Base-by-base conservation (phyloP, 2,888 invertebrate species). In the Chorisops tibialis region DNA sequence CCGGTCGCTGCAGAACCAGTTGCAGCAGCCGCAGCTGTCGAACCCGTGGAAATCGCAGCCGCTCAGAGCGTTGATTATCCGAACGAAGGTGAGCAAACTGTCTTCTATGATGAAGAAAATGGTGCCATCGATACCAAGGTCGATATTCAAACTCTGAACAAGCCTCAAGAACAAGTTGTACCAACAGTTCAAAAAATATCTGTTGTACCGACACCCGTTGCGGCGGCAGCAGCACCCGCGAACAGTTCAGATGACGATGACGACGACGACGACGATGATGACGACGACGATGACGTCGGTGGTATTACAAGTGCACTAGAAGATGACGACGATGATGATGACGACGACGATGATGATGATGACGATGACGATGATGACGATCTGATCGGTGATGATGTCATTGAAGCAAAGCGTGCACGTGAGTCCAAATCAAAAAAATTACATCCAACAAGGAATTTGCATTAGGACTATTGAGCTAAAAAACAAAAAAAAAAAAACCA, bases 381-480 rank as follows among this genome's bases (percentile, higher is more conserved):
- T 70, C 84, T 88, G 77, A 81, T 85, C 73, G 84, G 78, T 64
- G 80, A 82, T 61, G 80, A 80, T 73, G 81, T 84, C 73, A 82
- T 85, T 73, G 85, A 83, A 78, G 85, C 86, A 71, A 85, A 85
- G 78, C 81, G 82, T 81, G 83, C 91, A 89, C 91, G 91, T 91
- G 90, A 91, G 91, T 91, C 89, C 74, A 89, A 88, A 86, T 84
- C 85, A 50, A 60, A 37, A 60, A 60, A 60, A 48, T 60, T 49
- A 38, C 60, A 60, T 41, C 38, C 38, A 50, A 38, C 16, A 16
- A 45, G 43, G 35, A 56, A 56, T 43, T 39, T 30, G 56, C 49
- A 62, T 54, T 62, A 50, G 47, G 43, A 61, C 38, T 19, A 30
- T 22, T 38, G 47, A 24, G 56, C 43, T 7, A 19, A 18, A 39